Evolutionary conservation across 2,797 vertebrate genomes (phyloP), one percentile per base, ranked within the genome.

Genomic region (Sphenopsis melanotis): DNA sequence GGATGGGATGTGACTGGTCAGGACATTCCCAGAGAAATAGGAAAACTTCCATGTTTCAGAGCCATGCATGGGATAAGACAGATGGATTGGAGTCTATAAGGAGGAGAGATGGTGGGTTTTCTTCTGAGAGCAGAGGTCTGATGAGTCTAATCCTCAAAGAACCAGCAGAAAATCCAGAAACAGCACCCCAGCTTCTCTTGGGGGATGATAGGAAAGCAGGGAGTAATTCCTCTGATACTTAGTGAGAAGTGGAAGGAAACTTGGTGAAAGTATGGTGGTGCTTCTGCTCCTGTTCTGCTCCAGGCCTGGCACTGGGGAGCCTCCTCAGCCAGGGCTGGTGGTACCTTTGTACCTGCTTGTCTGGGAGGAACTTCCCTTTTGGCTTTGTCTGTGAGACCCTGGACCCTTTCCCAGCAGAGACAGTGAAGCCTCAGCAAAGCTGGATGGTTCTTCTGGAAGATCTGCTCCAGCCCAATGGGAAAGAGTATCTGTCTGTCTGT

Each of bases 121-220:
- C 41, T 34, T 78, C 11, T 32, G 22, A 68, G 21, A 53, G 29
- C 6, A 46, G 20, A 56, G 19, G 2, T 60, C 21, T 78, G 30
- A 7, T 44, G 44, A 30, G 34, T 27, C 24, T 41, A 12, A 76
- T 13, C 5, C 71, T n/a, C 55, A 57, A 82, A 88, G 56, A 66
- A 26, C 24, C 24, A 61, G 29, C 4, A 61, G 63, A 68, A 89
- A 77, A 83, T 34, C 22, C 36, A 66, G 55, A 46, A 74, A 29
- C 8, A 80, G 52, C 9, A 29, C 4, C 6, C 9, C 15, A 26
- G 0, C 26, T 60, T 60, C 34, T 64, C 1, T 11, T 2, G 1
- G 36, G 32, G 30, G 15, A 12, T 17, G 42, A 57, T 1, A 16
- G 0, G 7, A 41, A 20, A 66, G 41, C 39, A 50, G 22, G 42